Base-by-base conservation (phyloP, 2,888 invertebrate genomes). In the Acrobasis consociella region DNA sequence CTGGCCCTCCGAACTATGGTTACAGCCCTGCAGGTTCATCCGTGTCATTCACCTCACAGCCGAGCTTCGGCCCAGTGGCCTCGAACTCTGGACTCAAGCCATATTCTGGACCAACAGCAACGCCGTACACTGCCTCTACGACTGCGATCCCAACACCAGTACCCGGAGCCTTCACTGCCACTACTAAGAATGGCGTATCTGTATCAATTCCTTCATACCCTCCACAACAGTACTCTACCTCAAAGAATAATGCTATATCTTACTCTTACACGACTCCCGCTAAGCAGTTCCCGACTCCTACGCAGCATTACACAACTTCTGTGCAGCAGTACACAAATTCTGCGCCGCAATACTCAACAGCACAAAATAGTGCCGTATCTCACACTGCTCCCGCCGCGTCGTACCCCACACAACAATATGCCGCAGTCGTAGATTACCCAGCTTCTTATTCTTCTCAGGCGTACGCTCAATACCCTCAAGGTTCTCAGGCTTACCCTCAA, bases 1-100 rank as follows among this genome's bases (percentile, higher is more conserved):
- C 91, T 15, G 73, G 74, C 3, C 79, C 56, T 1, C 56, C 56
- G 42, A 13, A 15, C 9, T 42, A 56, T 11, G 42, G 42, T 13
- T 56, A 56, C 80, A 7, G 13, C 9, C 55, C 55, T 2, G 38
- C 56, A 2, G 13, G 13, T 8, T 42, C 56, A 17, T 13, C 56
- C 1, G 22, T 5, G 11, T 56, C 56, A 42, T 42, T 42, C 13
- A 56, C 13, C 42, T 17, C 56, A 42, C 56, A 55, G 22, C 53
- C 16, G 10, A 17, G 42, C 11, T 56, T 46, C 5, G 56, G 56
- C 11, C 56, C 56, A 42, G 56, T 56, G 5, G 56, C 56, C 11
- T 56, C 56, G 13, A 56, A 56, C 17, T 56, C 56, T 9, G 56
- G 42, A 22, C 5, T 46, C 46, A 56, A 56, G 17, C 17, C 42